Evolutionary conservation across 30 jellyfish, hydroid and myxozoan species (phyloP).

Genomic region (Catostylus mosaicus): DNA sequence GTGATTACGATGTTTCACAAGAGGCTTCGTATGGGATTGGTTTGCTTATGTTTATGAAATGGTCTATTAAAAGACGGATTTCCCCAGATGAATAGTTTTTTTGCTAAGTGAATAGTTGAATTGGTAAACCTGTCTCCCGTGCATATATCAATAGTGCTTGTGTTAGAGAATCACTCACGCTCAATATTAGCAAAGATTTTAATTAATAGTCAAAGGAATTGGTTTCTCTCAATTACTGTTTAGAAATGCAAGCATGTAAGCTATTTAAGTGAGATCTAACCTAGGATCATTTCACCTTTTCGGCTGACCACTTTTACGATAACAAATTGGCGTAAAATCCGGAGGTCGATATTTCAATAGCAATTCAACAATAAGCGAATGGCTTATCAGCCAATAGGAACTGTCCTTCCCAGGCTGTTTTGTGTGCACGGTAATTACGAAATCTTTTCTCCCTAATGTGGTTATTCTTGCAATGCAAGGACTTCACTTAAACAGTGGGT

Average conservation of each 20-base stretch:
- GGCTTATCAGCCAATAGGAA: constrained; percentile 65
- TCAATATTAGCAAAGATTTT: constrained; percentile 27
- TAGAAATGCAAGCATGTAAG: constrained; percentile 35
- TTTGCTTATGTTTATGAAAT: too few species aligned
- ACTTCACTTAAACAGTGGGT: constrained; percentile 40
- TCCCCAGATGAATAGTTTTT: too few species aligned
- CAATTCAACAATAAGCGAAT: constrained; percentile 45
- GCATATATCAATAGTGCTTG: too few species aligned
- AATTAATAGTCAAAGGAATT: constrained; percentile 48
- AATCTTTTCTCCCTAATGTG: constrained; percentile 30
- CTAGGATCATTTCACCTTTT: constrained; percentile 7
- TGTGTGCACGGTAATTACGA: constrained; percentile 14
- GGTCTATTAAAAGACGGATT: too few species aligned
- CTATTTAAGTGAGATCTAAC: constrained; percentile 45
- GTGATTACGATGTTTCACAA: too few species aligned
- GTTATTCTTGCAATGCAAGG: constrained; percentile 42
- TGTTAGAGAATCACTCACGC: too few species aligned
- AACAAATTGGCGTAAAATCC: constrained; percentile 42
- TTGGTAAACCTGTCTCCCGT: too few species aligned
- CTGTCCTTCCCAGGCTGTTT: constrained; percentile 31
- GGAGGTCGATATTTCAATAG: constrained; percentile 47
- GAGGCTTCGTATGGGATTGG: too few species aligned
- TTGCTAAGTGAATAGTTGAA: too few species aligned
- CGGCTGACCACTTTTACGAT: constrained; percentile 43
- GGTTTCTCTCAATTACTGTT: constrained; percentile 57